A percentile compares a stretch with the other conserved stretches of the same genome.
Conservation (phyloP, 2,113 vertebrate species). For the Gallinago undulata region DNA sequence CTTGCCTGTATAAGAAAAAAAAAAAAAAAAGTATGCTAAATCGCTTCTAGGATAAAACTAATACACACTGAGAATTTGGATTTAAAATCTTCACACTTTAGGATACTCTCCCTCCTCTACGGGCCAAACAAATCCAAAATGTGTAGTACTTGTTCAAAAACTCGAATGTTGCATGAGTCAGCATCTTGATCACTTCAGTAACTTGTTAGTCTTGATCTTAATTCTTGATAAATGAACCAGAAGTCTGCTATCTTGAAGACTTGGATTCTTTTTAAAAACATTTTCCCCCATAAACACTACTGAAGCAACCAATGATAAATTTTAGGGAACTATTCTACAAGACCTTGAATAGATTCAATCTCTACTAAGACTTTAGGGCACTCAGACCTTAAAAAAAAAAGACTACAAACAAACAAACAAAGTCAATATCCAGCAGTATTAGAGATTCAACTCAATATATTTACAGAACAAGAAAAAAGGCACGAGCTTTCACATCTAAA, state of each 20-base stretch:
- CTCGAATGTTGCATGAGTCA: neutral
- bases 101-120: neutral
- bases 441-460: neutral
- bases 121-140: neutral
- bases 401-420: neutral
- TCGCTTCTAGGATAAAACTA: neutral
- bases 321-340: neutral
- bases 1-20: neutral
- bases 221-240: neutral
- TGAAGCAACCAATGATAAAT: neutral
- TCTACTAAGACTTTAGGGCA: neutral
- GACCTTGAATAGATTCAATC: neutral
- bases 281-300: neutral
- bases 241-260: neutral
- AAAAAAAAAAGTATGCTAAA: neutral
- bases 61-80: neutral
- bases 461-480: neutral
- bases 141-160: neutral
- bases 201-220: neutral
- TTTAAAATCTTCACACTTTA: neutral
- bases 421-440: neutral
- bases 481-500: neutral
- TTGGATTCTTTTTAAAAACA: neutral
- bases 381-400: neutral
- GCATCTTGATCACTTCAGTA: neutral